Percentiles rank a stretch among this genome's conserved stretches.
Conservation (phyloP, 1,140 invertebrate genomes). For the Ceratina australensis region DNA sequence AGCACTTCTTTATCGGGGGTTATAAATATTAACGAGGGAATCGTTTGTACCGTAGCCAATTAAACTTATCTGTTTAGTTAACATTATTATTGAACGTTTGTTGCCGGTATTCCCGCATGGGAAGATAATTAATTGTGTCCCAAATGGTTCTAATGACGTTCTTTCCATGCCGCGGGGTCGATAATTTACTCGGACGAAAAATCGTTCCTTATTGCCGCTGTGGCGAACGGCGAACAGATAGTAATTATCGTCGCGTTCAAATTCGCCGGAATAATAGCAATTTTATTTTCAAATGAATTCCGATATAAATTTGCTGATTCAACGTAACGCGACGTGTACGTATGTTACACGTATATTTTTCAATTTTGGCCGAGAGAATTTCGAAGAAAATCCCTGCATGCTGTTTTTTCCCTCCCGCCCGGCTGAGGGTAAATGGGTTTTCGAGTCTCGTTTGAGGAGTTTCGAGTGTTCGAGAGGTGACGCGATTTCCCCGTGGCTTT, state of each 20-base stretch:
- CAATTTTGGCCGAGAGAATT: background rate
- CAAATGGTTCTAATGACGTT: slow-evolving; percentile 39
- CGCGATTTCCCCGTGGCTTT: slow-evolving; percentile 46
- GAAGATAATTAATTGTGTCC: slow-evolving; percentile 21
- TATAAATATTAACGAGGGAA: slow-evolving; percentile 32
- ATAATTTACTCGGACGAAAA: slow-evolving; percentile 16
- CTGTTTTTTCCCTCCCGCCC: slow-evolving; percentile 1
- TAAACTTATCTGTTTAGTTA: slow-evolving; percentile 39
- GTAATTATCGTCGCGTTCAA: too few species aligned
- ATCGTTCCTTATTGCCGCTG: background rate
- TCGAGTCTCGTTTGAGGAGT: slow-evolving; percentile 8
- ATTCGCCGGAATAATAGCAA: too few species aligned
- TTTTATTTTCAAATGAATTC: too few species aligned
- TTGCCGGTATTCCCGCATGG: slow-evolving; percentile 27
- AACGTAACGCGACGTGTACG: too few species aligned
- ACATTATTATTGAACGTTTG: slow-evolving; percentile 30
- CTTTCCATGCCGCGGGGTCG: background rate
- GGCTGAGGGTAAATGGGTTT: background rate
- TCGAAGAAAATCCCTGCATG: background rate
- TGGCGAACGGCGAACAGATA: too few species aligned
- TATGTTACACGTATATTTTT: too few species aligned
- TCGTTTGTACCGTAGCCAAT: slow-evolving; percentile 8
- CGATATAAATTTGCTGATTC: too few species aligned
- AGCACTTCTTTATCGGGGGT: background rate
- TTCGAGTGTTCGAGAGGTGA: slow-evolving; percentile 22